phyloP scores from a whole-genome alignment of 2,797 vertebrate species.

The Pampus argenteus region DNA sequence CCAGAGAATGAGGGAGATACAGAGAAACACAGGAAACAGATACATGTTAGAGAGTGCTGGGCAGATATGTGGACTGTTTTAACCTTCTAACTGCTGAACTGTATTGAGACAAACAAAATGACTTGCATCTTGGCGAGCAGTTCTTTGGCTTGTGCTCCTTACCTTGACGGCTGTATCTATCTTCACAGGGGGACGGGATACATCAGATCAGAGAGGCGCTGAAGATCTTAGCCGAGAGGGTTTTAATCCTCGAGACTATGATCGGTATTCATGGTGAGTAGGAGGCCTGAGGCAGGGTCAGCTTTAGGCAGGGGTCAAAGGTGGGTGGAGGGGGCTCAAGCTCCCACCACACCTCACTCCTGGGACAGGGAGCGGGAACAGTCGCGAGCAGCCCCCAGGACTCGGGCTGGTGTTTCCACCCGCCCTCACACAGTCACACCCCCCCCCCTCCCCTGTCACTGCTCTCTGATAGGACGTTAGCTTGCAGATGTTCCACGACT shows the following conservation, averaged over 20 bases:
- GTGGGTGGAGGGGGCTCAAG: conserved; percentile 49
- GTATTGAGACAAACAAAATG: conserved; percentile 59
- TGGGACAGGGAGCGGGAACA: conserved; percentile 72
- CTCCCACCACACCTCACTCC: conserved; percentile 55
- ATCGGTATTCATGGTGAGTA: conserved; percentile 99
- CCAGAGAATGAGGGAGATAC: conserved; percentile 67
- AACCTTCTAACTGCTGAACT: conserved; percentile 83
- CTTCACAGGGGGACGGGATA: conserved; percentile 98
- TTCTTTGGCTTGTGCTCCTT: conserved; percentile 83
- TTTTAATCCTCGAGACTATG: conserved; percentile 99
- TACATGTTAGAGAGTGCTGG: conserved; percentile 62
- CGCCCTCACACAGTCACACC: conserved; percentile 72
- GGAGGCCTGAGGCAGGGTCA: conserved; percentile 87
- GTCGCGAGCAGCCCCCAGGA: conserved; percentile 79
- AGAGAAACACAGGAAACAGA: conserved; percentile 51
- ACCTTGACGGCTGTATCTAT: conserved; percentile 93
- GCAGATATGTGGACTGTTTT: conserved; percentile 77
- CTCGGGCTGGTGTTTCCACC: conserved; percentile 68
- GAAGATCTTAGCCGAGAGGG: conserved; percentile 99
- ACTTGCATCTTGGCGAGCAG: conserved; percentile 84
- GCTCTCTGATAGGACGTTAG: conserved; percentile 98
- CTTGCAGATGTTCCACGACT: conserved; percentile 96
- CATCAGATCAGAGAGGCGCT: conserved; percentile 99
- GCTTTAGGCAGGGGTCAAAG: conserved; percentile 82
- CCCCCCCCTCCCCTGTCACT: conserved; percentile 85